Evolutionary conservation across 2,888 invertebrate genomes (phyloP).

Genomic region (Andrena hattorfiana): DNA sequence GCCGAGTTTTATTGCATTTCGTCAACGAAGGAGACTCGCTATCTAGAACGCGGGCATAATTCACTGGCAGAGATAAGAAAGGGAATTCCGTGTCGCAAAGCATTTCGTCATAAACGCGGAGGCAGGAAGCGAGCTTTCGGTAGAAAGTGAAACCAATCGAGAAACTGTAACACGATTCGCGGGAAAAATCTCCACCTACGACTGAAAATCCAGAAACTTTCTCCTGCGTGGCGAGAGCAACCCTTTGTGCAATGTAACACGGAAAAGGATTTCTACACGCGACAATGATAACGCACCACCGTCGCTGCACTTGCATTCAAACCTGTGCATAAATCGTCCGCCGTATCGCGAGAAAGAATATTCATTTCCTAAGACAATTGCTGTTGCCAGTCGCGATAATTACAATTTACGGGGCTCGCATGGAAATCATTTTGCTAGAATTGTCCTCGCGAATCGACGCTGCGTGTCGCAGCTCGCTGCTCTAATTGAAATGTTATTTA

Average conservation of each 20-base stretch:
- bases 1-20: neutral
- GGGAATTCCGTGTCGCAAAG: constrained; percentile 21
- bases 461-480: neutral
- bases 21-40: neutral
- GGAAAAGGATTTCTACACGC: neutral
- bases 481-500: constrained; percentile 61
- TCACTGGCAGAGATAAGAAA: constrained; percentile 30
- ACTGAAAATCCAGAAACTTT: constrained; percentile 54
- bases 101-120: constrained; percentile 30
- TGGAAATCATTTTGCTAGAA: neutral
- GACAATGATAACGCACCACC: neutral
- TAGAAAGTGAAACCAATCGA: constrained; percentile 60
- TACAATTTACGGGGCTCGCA: constrained; percentile 1
- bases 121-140: constrained; percentile 50
- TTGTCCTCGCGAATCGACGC: constrained; percentile 18
- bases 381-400: neutral
- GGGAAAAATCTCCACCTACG: constrained; percentile 57
- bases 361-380: neutral
- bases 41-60: neutral
- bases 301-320: neutral
- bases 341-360: neutral
- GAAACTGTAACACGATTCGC: constrained; percentile 27
- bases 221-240: constrained; percentile 30
- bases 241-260: constrained; percentile 14
- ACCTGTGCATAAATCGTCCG: constrained; percentile 7